Evolutionary conservation across 2,113 vertebrate species (phyloP), one percentile per base, ranked within the genome.

Genomic region (Clarias batrachus): DNA sequence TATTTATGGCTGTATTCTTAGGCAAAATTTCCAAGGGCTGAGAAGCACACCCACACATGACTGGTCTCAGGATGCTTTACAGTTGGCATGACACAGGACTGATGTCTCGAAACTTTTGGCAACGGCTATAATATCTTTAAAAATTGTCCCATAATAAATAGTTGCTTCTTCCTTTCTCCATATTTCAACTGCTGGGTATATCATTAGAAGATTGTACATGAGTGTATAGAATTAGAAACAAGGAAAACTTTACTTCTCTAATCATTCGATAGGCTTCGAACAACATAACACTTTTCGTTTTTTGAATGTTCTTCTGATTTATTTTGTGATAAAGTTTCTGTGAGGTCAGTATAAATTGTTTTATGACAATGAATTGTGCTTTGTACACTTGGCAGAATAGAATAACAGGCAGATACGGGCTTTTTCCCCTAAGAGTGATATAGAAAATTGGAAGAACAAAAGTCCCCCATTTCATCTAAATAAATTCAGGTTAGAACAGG

Each of bases 151-250:
- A 5, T 27, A 77, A 78, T 30, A 78, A 59, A 13, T 13, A 10
- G 59, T 27, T 27, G 4, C 10, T 77, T 78, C 52, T 60, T 60
- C 19, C 6, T 30, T 59, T 80, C 54, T 62, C 0, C 4, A 23
- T 80, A 23, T 60, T 23, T 80, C 1, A 7, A 13, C 78, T 37
- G 78, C 30, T 60, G 27, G 13, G 57, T 60, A 30, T 25, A 60
- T 80, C 56, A 33, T 2, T 33, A 12, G 27, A 59, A 37, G 33
- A 60, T 21, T 37, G 27, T 14, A 6, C 30, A 23, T n/a, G 19
- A 59, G 54, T 84, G 41, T 84, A 73, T 74, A 63, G 63, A 76
- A 84, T 48, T 62, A 77, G 60, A 63, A 33, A 17, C 41, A 65
- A 76, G 9, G 68, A 84, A 16, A 23, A 73, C 6, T 73, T 82